A percentile compares a stretch with the other conserved stretches of the same genome.
Conservation (phyloP, 2,888 invertebrate species). For the Patella depressa region DNA sequence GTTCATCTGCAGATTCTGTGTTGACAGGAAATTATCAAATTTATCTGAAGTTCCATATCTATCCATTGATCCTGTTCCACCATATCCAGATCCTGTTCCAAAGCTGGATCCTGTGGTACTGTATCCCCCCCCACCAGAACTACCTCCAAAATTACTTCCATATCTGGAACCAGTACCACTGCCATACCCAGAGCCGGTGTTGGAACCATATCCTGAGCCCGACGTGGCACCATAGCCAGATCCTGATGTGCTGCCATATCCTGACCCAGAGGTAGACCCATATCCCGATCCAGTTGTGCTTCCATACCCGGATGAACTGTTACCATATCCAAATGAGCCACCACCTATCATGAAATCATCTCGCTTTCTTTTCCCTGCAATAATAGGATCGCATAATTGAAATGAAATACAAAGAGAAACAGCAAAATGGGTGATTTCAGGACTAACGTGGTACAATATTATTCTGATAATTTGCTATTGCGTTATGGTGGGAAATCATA, state of each 20-base stretch:
- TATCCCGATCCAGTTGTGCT: neutral
- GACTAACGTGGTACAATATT: no score
- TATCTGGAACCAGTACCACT: neutral
- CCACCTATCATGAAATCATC: no score
- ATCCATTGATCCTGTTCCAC: neutral
- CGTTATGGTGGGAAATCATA: no score
- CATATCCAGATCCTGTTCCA: neutral
- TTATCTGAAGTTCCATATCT: neutral
- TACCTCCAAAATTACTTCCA: neutral
- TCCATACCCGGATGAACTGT: no score
- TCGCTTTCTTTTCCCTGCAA: no score
- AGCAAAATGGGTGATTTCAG: no score
- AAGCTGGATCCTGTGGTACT: no score
- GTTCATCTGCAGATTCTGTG: slow-evolving; percentile 7
- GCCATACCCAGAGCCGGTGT: neutral
- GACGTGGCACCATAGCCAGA: neutral
- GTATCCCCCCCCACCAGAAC: neutral
- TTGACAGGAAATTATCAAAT: slow-evolving; percentile 1
- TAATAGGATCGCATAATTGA: no score
- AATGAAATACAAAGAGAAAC: no score
- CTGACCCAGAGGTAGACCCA: neutral
- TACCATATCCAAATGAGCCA: no score
- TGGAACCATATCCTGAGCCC: neutral
- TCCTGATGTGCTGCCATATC: neutral
- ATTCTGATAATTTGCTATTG: no score